Evolutionary conservation across 2,113 vertebrate species (phyloP).

Genomic region (Microtus ochrogaster): DNA sequence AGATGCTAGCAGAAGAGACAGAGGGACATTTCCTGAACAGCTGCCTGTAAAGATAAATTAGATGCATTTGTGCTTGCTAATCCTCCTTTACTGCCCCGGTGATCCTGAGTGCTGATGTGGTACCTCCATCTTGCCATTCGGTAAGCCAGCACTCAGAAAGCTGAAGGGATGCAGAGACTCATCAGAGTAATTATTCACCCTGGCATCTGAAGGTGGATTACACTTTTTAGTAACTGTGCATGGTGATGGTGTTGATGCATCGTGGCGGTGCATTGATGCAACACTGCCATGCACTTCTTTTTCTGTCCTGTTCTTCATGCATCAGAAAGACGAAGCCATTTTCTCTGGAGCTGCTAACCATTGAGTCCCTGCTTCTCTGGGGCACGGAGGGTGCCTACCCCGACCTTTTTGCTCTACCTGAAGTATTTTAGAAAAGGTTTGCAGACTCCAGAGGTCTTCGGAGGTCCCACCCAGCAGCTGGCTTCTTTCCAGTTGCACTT

Average conservation of each 20-base stretch:
- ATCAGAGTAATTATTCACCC: background rate
- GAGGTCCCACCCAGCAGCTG: background rate
- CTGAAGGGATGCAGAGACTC: background rate
- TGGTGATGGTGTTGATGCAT: too few relatives aligned
- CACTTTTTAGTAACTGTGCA: background rate
- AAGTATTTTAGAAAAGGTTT: background rate
- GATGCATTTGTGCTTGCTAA: background rate
- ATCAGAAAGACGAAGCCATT: background rate
- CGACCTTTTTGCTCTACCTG: background rate
- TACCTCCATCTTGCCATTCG: background rate
- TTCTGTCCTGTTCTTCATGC: background rate
- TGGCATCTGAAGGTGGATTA: background rate
- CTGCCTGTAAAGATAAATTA: background rate
- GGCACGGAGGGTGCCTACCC: background rate
- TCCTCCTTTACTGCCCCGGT: background rate
- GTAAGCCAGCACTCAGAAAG: background rate
- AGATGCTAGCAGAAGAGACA: background rate
- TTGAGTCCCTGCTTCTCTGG: background rate
- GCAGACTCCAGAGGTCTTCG: background rate
- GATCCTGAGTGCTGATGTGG: background rate
- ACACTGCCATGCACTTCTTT: background rate
- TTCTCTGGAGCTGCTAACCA: background rate
- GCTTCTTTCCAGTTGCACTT: background rate
- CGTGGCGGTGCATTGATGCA: rapidly evolving
- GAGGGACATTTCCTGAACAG: background rate